These are phyloP conservation scores for Odontothrips loti DNA, from an alignment of 2,888 invertebrate species.

Conservation along the genomic window DNA sequence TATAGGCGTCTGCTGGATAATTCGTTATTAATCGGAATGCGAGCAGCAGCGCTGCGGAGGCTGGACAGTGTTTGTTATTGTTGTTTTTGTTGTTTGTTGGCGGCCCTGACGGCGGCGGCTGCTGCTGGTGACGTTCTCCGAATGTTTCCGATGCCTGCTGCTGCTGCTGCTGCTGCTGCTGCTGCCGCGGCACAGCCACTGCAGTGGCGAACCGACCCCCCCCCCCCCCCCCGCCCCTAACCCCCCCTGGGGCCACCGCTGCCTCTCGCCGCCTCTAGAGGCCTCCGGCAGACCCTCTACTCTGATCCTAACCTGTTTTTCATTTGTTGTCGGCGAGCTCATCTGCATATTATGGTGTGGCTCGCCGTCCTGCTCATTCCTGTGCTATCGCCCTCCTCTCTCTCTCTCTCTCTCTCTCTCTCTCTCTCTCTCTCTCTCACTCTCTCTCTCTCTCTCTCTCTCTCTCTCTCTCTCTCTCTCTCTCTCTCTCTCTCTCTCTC, in stretches of 20 bases:
- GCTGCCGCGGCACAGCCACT: too few species aligned
- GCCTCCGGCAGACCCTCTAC: too few species aligned
- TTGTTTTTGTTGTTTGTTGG: too few species aligned
- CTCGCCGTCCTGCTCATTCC: neutral
- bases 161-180: too few species aligned
- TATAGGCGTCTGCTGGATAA: too few species aligned
- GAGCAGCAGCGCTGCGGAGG: too few species aligned
- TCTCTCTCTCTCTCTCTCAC: slow-evolving; percentile 3
- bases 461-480: neutral
- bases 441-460: slow-evolving; percentile 1
- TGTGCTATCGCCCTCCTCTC: neutral
- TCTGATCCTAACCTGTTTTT: neutral
- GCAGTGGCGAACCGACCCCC: neutral
- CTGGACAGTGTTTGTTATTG: too few species aligned
- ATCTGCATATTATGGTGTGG: neutral
- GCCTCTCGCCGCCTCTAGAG: neutral
- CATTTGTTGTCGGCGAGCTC: neutral
- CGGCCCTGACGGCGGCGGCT: too few species aligned
- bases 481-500: neutral
- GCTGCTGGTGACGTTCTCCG: too few species aligned
- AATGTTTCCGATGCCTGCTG: too few species aligned
- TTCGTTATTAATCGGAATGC: too few species aligned
- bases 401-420: neutral
- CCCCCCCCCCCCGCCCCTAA: neutral
- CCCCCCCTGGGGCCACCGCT: neutral